Evolutionary conservation across 2,797 vertebrate genomes (phyloP), one percentile per base, ranked within the genome.

Genomic region (Hemitrygon akajei): DNA sequence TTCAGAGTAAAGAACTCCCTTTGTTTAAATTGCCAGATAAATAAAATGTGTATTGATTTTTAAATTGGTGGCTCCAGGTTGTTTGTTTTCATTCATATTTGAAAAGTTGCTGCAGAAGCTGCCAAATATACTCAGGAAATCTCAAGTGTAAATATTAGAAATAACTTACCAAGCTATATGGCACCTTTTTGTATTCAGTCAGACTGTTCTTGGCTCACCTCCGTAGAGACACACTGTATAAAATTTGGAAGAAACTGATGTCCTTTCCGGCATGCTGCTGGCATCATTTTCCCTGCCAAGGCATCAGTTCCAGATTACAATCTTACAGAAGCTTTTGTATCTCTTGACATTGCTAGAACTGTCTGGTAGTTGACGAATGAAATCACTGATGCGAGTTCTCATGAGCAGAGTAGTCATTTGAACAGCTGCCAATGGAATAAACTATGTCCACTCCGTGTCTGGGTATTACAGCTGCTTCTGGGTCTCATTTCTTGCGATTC

Each of bases 291-390:
- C 40, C 71, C 37, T 93, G 91, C 40, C 91, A 47, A 40, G 91
- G 37, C 25, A 93, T 75, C 91, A 76, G 69, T 73, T 75, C 91
- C 91, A 93, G 91, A 93, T 93, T 56, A 93, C 91, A 93, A 75
- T 93, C 73, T 93, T 93, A 93, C 91, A 75, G 91, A 12, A 56
- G 91, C 91, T 93, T 58, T 93, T 7, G 47, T 75, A 93, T 75
- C 37, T 75, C 91, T 93, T 93, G 91, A 93, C 91, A 93, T 93
- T 93, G 91, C 91, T 93, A 30, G 71, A 93, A 93, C 91, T 93
- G 71, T 93, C 91, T 75, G 37, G 91, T 93, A 76, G 76, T 75
- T 93, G 91, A 93, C 91, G 76, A 71, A 93, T 93, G 91, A 93
- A 93, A 93, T 93, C 91, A 93, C 71, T 93, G 91, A 93, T 76